Conservation (phyloP, 2,888 invertebrate genomes). For the Tenodera sinensis region DNA sequence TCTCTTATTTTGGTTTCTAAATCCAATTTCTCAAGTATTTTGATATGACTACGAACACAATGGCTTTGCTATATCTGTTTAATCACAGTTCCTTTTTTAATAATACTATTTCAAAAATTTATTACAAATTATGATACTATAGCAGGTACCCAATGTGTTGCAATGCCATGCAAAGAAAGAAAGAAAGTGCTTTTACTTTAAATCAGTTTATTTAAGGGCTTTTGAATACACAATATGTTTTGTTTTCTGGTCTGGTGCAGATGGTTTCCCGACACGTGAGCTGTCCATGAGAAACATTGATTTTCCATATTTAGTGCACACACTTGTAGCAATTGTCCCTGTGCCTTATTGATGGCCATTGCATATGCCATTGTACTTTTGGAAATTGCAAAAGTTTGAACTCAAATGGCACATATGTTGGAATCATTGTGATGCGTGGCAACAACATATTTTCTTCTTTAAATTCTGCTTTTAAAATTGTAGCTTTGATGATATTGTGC, state of each 20-base stretch:
- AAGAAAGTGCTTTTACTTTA: too few relatives aligned
- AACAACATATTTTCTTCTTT: constrained; percentile 33
- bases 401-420: constrained; percentile 36
- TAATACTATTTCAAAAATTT: too few relatives aligned
- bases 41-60: too few relatives aligned
- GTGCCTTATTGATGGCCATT: constrained; percentile 41
- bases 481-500: constrained; percentile 35
- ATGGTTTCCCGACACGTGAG: constrained; percentile 32
- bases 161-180: too few relatives aligned
- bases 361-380: constrained; percentile 38
- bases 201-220: too few relatives aligned
- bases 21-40: too few relatives aligned
- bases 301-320: constrained; percentile 38
- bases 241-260: not conserved
- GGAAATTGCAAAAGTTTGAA: constrained; percentile 38
- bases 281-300: constrained; percentile 35
- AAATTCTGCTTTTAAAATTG: constrained; percentile 35
- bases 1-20: too few relatives aligned
- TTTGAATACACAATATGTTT: too few relatives aligned
- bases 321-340: constrained; percentile 37
- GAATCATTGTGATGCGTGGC: constrained; percentile 38
- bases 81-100: too few relatives aligned
- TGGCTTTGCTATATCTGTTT: too few relatives aligned
- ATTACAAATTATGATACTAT: too few relatives aligned
- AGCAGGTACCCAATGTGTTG: too few relatives aligned